A percentile compares a stretch with the other conserved stretches of the same genome.
These are phyloP conservation scores for Nyctibius grandis DNA, from an alignment of 2,797 vertebrate species.

Conservation along the genomic window DNA sequence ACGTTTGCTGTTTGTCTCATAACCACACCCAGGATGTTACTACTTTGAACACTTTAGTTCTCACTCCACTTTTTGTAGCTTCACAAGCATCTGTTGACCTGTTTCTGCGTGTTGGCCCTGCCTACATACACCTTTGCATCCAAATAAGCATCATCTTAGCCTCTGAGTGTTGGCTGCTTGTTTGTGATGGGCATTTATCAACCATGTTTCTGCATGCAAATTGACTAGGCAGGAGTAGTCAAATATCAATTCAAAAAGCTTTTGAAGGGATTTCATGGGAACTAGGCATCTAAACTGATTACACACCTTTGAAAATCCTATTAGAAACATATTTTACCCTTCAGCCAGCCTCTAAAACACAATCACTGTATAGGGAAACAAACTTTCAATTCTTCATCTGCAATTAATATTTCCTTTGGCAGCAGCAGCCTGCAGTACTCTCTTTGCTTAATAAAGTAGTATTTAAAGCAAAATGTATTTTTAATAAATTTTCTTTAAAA, in stretches of 20 bases:
- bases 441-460: background rate
- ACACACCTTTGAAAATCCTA: constrained; percentile 36
- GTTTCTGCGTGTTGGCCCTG: background rate
- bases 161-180: background rate
- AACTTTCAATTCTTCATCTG: background rate
- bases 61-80: background rate
- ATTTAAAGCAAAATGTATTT: background rate
- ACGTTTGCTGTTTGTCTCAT: background rate
- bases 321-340: constrained; percentile 33
- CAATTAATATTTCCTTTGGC: background rate
- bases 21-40: background rate
- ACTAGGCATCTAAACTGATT: constrained; percentile 29
- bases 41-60: background rate
- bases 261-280: constrained; percentile 35
- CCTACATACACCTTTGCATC: background rate
- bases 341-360: background rate
- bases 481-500: background rate
- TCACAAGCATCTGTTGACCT: background rate
- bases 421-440: background rate
- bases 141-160: background rate
- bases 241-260: constrained; percentile 26
- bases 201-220: constrained; percentile 5
- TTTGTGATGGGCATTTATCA: constrained; percentile 20
- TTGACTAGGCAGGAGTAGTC: background rate
- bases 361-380: background rate